phyloP scores from a whole-genome alignment of 1,140 invertebrate genomes.

The Meloidogyne floridensis region DNA sequence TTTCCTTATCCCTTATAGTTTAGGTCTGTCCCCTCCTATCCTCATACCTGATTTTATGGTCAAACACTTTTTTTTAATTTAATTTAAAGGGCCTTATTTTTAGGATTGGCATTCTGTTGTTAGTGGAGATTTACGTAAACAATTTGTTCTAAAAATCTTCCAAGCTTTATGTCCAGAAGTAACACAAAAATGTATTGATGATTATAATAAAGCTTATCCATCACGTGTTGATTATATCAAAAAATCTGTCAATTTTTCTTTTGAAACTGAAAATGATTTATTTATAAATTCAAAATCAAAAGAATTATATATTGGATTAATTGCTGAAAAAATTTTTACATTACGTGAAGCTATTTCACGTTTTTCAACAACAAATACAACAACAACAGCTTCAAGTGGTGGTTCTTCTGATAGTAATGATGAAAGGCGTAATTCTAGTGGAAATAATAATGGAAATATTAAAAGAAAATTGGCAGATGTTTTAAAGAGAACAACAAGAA shows the following conservation, averaged over 20 bases:
- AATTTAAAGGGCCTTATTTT: not conserved
- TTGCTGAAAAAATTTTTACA: conserved; percentile 26
- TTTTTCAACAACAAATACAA: not conserved
- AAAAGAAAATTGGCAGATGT: conserved; percentile 24
- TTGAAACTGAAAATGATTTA: conserved; percentile 24
- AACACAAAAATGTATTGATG: not conserved
- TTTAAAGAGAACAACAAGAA: conserved; percentile 7
- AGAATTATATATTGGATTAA: conserved; percentile 5
- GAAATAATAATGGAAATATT: not conserved
- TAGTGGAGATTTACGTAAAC: conserved; percentile 19
- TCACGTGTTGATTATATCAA: conserved; percentile 13
- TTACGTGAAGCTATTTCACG: conserved; percentile 15
- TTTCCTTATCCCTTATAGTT: too few species aligned
- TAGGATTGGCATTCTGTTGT: conserved; percentile 31
- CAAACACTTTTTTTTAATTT: too few species aligned
- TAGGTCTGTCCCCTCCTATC: too few species aligned
- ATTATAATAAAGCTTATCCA: not conserved
- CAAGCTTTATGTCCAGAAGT: conserved; percentile 28
- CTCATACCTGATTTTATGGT: too few species aligned
- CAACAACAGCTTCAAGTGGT: not conserved
- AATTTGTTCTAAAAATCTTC: conserved; percentile 23
- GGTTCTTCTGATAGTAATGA: not conserved
- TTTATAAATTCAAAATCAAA: conserved; percentile 15
- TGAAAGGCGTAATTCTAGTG: not conserved
- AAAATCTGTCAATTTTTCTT: conserved; percentile 21